Base-by-base conservation (phyloP, 1,140 invertebrate species). In the Lepidurus packardi region DNA sequence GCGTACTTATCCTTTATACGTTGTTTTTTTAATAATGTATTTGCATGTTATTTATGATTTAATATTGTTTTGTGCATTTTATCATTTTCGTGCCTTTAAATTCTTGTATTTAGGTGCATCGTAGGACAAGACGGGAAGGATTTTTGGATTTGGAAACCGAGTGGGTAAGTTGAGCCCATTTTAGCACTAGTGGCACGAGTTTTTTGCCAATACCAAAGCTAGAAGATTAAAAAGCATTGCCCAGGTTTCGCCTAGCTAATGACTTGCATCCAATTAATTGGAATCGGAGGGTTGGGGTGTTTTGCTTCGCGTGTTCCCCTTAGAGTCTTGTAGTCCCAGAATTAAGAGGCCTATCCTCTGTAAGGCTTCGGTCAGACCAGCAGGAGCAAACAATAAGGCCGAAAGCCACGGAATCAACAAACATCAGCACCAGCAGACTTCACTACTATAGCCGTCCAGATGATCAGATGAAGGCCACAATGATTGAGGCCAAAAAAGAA, bases 231-330 rank as follows among this genome's bases (percentile, higher is more conserved):
- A 47, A 65, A 65, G 53, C 53, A 65, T 21, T 65, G 53, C 16
- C 6, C 7, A 65, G 53, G 53, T 21, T 65, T 65, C 53, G 21
- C 53, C 9, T 9, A 65, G 53, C 53, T 65, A 65, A 65, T 65
- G 53, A 65, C 53, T 65, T 65, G 53, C 53, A 65, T 65, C 53
- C 16, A 47, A 65, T 65, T 65, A 65, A 65, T 65, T 65, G 53
- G 13, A 16, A 65, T 7, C 53, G 13, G 53, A 1, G 21, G 13
- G 53, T 13, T 7, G 8, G 8, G 21, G 16, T 7, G 53, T 13
- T 13, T 65, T 7, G 53, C 4, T 65, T 21, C 13, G 21, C 53
- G 10, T 34, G 34, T 7, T 4, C 53, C 53, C 6, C 13, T 13
- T 65, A 65, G 53, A 13, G 53, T 65, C 6, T 21, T 0, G 53